Evolutionary conservation across 2,113 vertebrate genomes (phyloP), one percentile per base, ranked within the genome.

Genomic region (Dolichotis patagonum): DNA sequence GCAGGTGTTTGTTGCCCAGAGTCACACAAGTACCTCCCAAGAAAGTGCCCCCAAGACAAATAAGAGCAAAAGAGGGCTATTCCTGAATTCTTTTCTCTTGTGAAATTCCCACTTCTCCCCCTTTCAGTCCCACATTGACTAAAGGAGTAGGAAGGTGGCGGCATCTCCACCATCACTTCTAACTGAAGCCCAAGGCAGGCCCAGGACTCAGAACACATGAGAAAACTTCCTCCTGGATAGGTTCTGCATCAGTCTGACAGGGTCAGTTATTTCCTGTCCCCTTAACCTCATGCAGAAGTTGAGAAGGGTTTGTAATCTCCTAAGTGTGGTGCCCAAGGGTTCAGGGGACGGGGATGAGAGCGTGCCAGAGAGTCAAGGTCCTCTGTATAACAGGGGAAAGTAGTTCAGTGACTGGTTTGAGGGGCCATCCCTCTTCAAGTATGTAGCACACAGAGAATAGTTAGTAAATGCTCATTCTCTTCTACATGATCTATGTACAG

Each of bases 11-110:
- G 56, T 86, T 20, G 78, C 41, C 19, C 41, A 49, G 38, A 43
- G 85, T 77, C 49, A 71, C 28, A 89, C 43, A n/a, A 89, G 56
- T 6, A 82, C 54, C 88, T 63, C 58, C 43, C 54, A 41, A 63
- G 77, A 93, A 97, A 89, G 90, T 71, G 81, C 10, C 46, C 73
- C 84, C 58, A 30, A 69, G 60, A 56, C 80, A 94, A 19, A 9
- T 54, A 49, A 43, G 78, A 88, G 81, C 62, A 62, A 84, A 82
- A 60, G 46, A n/a, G 56, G 24, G 38, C 41, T 49, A n/a, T n/a
- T 32, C 56, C 28, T 13, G 69, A 56, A 63, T 83, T 96, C 32
- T 65, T 81, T 67, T 87, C 28, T 43, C 82, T 85, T 85, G 52
- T 60, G 88, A 63, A 91, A 93, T 93, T 63, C 82, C 28, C 19